These are phyloP conservation scores for Calosoma granatense DNA, from an alignment of 1,140 invertebrate species.

Conservation along the genomic window DNA sequence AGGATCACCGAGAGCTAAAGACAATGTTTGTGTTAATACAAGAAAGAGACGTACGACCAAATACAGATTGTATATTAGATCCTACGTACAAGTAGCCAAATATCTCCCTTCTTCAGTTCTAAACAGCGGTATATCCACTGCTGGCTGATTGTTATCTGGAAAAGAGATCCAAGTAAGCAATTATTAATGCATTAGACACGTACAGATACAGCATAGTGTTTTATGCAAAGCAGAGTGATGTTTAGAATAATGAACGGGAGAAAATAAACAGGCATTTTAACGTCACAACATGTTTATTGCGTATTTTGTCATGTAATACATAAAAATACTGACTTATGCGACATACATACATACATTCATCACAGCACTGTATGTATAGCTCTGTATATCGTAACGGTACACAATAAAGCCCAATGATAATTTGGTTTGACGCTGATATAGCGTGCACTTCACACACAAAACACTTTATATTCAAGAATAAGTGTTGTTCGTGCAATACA, in stretches of 20 bases:
- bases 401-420: too few species aligned
- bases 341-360: too few species aligned
- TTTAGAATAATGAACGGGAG: conserved; percentile 1
- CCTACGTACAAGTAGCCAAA: conserved; percentile 60
- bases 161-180: conserved; percentile 19
- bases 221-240: conserved; percentile 6
- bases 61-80: conserved; percentile 2
- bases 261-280: conserved; percentile 13
- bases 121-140: conserved; percentile 60
- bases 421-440: too few species aligned
- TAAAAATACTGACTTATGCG: neutral
- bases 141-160: conserved; percentile 41
- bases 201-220: conserved; percentile 21
- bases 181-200: neutral
- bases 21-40: too few species aligned
- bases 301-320: neutral
- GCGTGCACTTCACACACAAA: too few species aligned
- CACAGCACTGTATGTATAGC: too few species aligned
- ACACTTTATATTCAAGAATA: too few species aligned
- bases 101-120: conserved; percentile 73
- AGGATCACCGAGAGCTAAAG: conserved; percentile 71
- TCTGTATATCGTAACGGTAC: too few species aligned
- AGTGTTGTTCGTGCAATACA: neutral
- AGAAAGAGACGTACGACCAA: too few species aligned
- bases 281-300: conserved; percentile 11